phyloP scores from a whole-genome alignment of 1,140 invertebrate species.

The Drosophila ercepeae region DNA sequence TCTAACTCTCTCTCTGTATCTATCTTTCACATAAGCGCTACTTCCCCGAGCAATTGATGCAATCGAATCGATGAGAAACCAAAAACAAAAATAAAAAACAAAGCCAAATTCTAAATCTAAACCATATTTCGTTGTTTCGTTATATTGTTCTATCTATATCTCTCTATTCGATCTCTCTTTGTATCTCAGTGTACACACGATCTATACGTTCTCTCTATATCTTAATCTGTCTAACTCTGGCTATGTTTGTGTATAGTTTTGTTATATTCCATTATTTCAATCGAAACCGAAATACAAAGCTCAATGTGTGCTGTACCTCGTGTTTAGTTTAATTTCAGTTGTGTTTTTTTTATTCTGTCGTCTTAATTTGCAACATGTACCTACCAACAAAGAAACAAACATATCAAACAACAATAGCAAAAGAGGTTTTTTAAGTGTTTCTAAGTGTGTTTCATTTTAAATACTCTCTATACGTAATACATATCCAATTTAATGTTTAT shows the following conservation, averaged over 20 bases:
- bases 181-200: conserved; percentile 54
- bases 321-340: conserved; percentile 30
- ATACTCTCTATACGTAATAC: conserved; percentile 54
- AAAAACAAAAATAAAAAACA: too few species aligned
- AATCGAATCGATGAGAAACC: conserved; percentile 43
- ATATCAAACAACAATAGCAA: conserved; percentile 23
- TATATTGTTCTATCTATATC: conserved; percentile 40
- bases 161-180: conserved; percentile 44
- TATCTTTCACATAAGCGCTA: conserved; percentile 53
- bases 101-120: conserved; percentile 52
- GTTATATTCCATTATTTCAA: conserved; percentile 30
- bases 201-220: conserved; percentile 37
- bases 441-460: conserved; percentile 68
- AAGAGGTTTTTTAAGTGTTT: conserved; percentile 56
- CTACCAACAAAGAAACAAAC: conserved; percentile 45
- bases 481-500: conserved; percentile 53
- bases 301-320: conserved; percentile 59
- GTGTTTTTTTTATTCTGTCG: conserved; percentile 34
- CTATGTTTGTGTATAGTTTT: conserved; percentile 71
- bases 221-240: conserved; percentile 56
- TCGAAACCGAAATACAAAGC: conserved; percentile 24
- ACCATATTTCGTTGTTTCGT: conserved; percentile 46
- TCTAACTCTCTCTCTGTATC: conserved; percentile 48
- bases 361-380: conserved; percentile 52
- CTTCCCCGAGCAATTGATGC: conserved; percentile 46